Conservation (phyloP, 2,113 vertebrate genomes). For the Puntigrus tetrazona region DNA sequence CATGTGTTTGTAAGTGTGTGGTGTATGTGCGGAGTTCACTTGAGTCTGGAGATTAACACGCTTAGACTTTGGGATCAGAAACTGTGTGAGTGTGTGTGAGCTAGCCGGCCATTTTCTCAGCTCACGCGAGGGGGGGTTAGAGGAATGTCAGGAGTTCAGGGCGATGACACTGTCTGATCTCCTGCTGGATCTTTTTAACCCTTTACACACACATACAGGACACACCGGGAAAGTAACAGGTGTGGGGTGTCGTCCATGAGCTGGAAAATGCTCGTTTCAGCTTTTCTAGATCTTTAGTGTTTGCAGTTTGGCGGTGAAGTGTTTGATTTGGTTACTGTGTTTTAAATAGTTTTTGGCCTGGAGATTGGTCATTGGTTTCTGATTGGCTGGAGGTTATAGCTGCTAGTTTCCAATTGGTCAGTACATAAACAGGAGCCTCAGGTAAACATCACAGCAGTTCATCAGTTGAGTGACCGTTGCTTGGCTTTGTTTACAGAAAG, state of each 20-base stretch:
- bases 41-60: conserved; percentile 50
- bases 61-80: conserved; percentile 48
- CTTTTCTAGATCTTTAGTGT: not conserved
- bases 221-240: not conserved
- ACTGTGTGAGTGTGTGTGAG: not conserved
- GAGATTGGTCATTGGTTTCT: conserved; percentile 26
- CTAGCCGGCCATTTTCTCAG: conserved; percentile 6
- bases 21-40: not conserved
- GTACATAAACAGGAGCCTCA: conserved; percentile 57
- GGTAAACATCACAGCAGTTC: conserved; percentile 50
- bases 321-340: not conserved
- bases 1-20: conserved; percentile 33
- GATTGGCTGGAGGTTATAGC: conserved; percentile 42
- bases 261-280: not conserved
- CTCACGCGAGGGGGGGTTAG: conserved; percentile 35
- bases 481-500: conserved; percentile 58
- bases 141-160: conserved; percentile 59
- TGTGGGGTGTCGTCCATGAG: not conserved
- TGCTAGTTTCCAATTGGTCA: conserved; percentile 54
- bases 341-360: not conserved
- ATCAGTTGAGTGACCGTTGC: conserved; percentile 57
- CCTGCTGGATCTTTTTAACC: conserved; percentile 64
- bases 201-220: conserved; percentile 43
- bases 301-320: not conserved
- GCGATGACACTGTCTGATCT: conserved; percentile 62